A percentile compares a stretch with the other conserved stretches of the same genome.
These are phyloP conservation scores for Lycodopsis pacificus DNA, from an alignment of 2,797 vertebrate species.

Conservation along the genomic window DNA sequence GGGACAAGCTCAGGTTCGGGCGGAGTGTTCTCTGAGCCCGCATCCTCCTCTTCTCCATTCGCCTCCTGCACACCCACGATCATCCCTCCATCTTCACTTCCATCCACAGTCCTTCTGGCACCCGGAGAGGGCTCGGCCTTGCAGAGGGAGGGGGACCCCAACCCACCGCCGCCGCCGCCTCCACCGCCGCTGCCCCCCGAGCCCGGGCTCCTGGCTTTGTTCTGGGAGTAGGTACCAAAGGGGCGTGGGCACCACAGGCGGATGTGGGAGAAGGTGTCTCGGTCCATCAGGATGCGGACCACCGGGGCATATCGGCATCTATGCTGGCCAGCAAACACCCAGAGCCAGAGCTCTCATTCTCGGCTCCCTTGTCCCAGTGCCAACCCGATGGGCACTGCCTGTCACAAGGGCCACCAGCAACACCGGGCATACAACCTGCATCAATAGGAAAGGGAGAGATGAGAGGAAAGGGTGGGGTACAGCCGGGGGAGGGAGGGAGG, in stretches of 20 bases:
- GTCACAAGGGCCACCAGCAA: conserved; percentile 38
- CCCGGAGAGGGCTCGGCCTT: conserved; percentile 76
- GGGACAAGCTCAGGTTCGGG: conserved; percentile 69
- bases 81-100: conserved; percentile 68
- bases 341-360: conserved; percentile 75
- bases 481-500: neutral
- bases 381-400: conserved; percentile 54
- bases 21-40: conserved; percentile 87
- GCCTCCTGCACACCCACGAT: conserved; percentile 66
- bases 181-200: conserved; percentile 71
- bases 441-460: conserved; percentile 6
- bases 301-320: conserved; percentile 79
- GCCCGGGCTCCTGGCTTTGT: conserved; percentile 85
- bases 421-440: conserved; percentile 69
- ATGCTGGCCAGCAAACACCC: conserved; percentile 75
- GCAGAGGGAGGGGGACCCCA: conserved; percentile 70
- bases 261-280: conserved; percentile 92
- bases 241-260: conserved; percentile 96
- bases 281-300: conserved; percentile 89
- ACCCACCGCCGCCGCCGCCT: conserved; percentile 64
- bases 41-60: conserved; percentile 73
- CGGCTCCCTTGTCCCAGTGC: conserved; percentile 47
- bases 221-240: conserved; percentile 93
- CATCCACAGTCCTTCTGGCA: conserved; percentile 68
- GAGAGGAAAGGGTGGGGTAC: neutral